These are phyloP conservation scores for Mormyrops attenuatus DNA, from an alignment of 2,797 vertebrate species.

Conservation along the genomic window DNA sequence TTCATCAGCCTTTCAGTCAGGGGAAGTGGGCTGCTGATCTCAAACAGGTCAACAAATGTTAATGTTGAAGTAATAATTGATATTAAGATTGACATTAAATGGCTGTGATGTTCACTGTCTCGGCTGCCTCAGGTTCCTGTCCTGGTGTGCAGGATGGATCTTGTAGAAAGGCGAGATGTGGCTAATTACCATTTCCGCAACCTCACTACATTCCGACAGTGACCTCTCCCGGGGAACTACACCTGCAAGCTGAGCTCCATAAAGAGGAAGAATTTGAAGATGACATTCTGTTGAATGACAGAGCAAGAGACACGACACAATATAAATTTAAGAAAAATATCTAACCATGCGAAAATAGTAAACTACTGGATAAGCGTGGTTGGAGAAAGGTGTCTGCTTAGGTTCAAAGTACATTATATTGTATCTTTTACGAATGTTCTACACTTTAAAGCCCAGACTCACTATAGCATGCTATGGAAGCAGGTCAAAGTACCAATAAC, in stretches of 20 bases:
- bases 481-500: neutral
- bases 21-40: neutral
- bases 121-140: neutral
- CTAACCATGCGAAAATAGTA: neutral
- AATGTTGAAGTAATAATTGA: neutral
- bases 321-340: neutral
- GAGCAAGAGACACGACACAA: neutral
- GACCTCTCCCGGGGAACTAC: neutral
- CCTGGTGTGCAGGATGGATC: neutral
- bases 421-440: neutral
- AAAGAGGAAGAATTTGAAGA: neutral
- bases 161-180: neutral
- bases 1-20: neutral
- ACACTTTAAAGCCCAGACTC: neutral
- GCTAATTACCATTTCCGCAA: neutral
- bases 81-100: neutral
- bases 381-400: neutral
- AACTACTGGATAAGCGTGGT: neutral
- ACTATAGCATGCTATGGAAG: neutral
- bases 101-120: neutral
- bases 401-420: neutral
- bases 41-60: neutral
- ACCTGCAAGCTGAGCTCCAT: neutral
- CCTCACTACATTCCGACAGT: neutral
- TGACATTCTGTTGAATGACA: neutral